Evolutionary conservation across 2,113 vertebrate genomes (phyloP).

Genomic region (Melanocharis versteri): DNA sequence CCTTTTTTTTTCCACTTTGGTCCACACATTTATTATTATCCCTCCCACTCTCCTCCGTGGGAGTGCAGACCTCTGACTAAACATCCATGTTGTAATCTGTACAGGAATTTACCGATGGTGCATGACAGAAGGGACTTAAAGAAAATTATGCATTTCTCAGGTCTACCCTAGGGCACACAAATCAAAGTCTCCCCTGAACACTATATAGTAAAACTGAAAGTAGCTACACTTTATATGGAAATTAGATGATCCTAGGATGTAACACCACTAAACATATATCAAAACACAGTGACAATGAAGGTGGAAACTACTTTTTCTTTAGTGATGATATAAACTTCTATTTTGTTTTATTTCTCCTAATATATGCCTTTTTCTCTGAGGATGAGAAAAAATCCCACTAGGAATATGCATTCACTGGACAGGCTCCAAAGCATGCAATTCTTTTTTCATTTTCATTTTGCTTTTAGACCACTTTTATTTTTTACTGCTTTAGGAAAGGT

Average conservation of each 20-base stretch:
- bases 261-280: constrained; percentile 66
- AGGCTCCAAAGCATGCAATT: neutral
- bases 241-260: constrained; percentile 68
- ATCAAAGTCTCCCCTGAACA: constrained; percentile 72
- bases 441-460: neutral
- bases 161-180: constrained; percentile 74
- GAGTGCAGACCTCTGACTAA: constrained; percentile 68
- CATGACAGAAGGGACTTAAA: constrained; percentile 66
- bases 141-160: constrained; percentile 72
- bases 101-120: constrained; percentile 63
- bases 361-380: neutral
- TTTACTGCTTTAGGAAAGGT: neutral
- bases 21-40: constrained; percentile 42
- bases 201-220: constrained; percentile 66
- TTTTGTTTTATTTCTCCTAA: constrained; percentile 31
- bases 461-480: neutral
- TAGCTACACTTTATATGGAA: constrained; percentile 77
- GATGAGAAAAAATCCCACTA: neutral
- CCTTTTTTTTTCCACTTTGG: neutral
- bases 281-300: constrained; percentile 59
- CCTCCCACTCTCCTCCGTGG: constrained; percentile 5
- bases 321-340: neutral
- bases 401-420: neutral
- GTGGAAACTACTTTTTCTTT: constrained; percentile 21
- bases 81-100: constrained; percentile 58